Percentiles rank a stretch among this genome's conserved stretches.
Evolutionary conservation across 2,113 vertebrate genomes (phyloP).

Genomic region (Nibea albiflora): DNA sequence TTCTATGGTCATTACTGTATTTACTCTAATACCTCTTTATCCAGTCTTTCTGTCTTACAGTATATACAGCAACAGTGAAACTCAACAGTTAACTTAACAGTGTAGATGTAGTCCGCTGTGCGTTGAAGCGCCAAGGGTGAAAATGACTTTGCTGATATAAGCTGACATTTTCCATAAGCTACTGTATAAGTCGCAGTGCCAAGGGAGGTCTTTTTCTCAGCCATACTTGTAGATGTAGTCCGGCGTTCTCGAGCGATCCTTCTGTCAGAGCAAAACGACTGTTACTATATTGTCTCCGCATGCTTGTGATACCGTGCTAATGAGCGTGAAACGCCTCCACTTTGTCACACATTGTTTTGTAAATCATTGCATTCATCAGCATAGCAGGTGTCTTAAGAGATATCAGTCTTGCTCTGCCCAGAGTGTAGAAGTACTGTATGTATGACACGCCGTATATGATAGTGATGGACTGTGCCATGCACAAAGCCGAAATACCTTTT

Average conservation of each 20-base stretch:
- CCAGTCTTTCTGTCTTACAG: constrained; percentile 77
- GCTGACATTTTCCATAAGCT: constrained; percentile 79
- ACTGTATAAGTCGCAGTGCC: constrained; percentile 69
- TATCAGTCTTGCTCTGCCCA: constrained; percentile 40
- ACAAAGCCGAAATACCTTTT: constrained; percentile 47
- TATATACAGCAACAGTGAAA: constrained; percentile 66
- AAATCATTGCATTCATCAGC: constrained; percentile 52
- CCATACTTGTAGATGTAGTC: constrained; percentile 43
- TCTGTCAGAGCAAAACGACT: constrained; percentile 56
- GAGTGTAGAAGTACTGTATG: constrained; percentile 51
- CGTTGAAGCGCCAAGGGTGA: constrained; percentile 43
- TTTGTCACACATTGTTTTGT: constrained; percentile 53
- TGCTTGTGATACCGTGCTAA: constrained; percentile 71
- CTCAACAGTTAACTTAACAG: constrained; percentile 64
- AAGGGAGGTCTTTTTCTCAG: constrained; percentile 67
- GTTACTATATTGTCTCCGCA: constrained; percentile 71
- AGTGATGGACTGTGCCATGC: constrained; percentile 56
- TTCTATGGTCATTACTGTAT: constrained; percentile 74
- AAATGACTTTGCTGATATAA: constrained; percentile 73
- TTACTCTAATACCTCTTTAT: constrained; percentile 80
- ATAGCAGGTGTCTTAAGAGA: constrained; percentile 71
- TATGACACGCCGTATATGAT: constrained; percentile 37
- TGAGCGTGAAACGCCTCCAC: constrained; percentile 49
- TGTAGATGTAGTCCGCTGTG: constrained; percentile 67
- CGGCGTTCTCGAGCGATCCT: constrained; percentile 38